Conservation (phyloP, 2,797 vertebrate genomes). For the Helicolenus hilgendorfi region DNA sequence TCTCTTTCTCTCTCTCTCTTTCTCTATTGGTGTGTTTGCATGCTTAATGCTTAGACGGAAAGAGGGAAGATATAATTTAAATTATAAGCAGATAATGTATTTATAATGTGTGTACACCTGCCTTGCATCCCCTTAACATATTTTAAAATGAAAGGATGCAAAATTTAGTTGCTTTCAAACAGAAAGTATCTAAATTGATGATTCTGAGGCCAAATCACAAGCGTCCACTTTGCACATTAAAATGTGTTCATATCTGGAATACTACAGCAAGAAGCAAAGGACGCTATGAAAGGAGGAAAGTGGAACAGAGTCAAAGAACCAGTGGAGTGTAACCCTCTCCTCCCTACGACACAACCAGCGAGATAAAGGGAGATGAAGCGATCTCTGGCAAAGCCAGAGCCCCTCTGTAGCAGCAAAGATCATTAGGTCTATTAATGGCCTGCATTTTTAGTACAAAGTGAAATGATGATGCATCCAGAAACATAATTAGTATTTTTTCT, state of each 20-base stretch:
- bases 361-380: constrained; percentile 43
- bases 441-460: constrained; percentile 1
- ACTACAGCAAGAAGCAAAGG: neutral
- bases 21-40: neutral
- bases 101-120: neutral
- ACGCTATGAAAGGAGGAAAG: constrained; percentile 9
- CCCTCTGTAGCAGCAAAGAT: constrained; percentile 32
- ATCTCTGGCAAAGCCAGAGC: constrained; percentile 30
- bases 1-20: neutral
- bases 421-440: constrained; percentile 28
- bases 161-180: neutral
- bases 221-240: neutral
- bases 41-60: neutral
- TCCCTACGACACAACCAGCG: constrained; percentile 12
- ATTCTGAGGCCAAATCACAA: constrained; percentile 26
- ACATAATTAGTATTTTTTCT: neutral
- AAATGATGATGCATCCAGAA: neutral
- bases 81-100: neutral
- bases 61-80: neutral
- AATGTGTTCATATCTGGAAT: constrained; percentile 7
- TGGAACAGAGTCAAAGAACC: constrained; percentile 38
- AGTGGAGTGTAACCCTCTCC: constrained; percentile 85
- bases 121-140: constrained; percentile 7
- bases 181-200: neutral
- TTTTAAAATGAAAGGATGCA: neutral